Percentiles rank a stretch among this genome's conserved stretches.
These are phyloP conservation scores for Ooceraea biroi DNA, from an alignment of 1,140 invertebrate species.

Conservation along the genomic window DNA sequence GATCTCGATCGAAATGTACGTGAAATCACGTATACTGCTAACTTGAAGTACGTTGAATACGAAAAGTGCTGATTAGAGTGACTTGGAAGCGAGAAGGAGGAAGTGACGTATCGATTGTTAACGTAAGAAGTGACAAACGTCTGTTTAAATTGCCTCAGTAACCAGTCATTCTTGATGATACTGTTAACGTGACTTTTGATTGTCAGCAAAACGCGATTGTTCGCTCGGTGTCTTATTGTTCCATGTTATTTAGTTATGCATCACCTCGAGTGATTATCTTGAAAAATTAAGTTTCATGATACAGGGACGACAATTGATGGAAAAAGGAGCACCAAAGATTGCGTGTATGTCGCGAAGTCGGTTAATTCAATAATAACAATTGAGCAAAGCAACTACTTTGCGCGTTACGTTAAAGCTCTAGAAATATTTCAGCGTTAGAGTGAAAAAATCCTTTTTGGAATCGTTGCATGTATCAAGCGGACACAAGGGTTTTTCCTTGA, in stretches of 20 bases:
- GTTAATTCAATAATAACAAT: too few species aligned
- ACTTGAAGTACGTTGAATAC: not conserved
- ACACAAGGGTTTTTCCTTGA: too few species aligned
- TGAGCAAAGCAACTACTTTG: too few species aligned
- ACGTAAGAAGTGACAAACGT: not conserved
- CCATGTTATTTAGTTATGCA: too few species aligned
- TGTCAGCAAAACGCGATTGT: conserved; percentile 18
- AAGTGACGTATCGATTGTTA: not conserved
- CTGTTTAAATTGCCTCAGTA: conserved; percentile 16
- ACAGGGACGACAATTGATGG: too few species aligned
- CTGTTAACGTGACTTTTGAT: conserved; percentile 32
- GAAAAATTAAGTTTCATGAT: not conserved
- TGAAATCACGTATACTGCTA: not conserved
- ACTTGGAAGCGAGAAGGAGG: not conserved
- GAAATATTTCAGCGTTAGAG: too few species aligned
- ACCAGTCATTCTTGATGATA: conserved; percentile 35
- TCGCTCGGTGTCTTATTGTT: conserved; percentile 18
- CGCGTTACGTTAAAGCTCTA: too few species aligned
- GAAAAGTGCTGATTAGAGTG: not conserved
- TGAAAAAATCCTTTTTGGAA: too few species aligned
- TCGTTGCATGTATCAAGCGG: too few species aligned
- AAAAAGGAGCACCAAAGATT: too few species aligned
- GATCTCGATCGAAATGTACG: conserved; percentile 28
- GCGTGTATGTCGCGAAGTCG: too few species aligned
- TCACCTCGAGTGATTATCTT: not conserved